Evolutionary conservation across 2,888 invertebrate species (phyloP).

Genomic region (Capitulum mitella): DNA sequence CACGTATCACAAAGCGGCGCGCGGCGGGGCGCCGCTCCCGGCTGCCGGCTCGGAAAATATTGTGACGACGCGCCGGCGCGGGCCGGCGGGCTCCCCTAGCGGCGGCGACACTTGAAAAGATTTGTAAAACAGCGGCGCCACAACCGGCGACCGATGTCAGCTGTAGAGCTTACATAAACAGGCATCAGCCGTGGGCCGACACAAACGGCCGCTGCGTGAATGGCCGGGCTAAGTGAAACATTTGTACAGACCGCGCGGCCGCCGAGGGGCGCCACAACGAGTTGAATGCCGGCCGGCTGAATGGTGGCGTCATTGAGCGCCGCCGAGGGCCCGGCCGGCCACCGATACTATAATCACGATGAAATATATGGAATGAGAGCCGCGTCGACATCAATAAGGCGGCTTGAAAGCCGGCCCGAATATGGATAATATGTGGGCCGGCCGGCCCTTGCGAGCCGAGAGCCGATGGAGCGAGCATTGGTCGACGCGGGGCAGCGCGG

Average conservation of each 20-base stretch:
- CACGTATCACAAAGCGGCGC: conserved; percentile 6
- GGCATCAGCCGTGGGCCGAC: not conserved
- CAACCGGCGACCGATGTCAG: not conserved
- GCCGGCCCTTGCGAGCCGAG: not conserved
- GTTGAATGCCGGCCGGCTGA: not conserved
- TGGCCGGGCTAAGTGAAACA: conserved; percentile 12
- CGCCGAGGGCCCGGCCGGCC: not conserved
- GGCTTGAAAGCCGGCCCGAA: conserved; percentile 4
- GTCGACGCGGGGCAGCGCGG: not conserved
- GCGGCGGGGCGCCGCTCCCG: not conserved
- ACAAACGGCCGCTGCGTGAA: not conserved
- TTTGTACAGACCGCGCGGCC: conserved; percentile 2
- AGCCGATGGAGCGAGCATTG: not conserved
- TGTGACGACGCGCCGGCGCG: not conserved
- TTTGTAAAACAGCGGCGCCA: conserved; percentile 5
- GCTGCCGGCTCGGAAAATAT: not conserved
- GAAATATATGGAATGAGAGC: conserved; percentile 15
- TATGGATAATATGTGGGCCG: conserved; percentile 22
- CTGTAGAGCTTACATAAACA: not conserved
- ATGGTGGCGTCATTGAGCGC: conserved; percentile 9
- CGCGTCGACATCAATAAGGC: conserved; percentile 17
- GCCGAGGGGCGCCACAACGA: conserved; percentile 3
- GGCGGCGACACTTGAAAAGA: conserved; percentile 18
- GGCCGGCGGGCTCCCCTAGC: not conserved
- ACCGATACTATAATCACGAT: conserved; percentile 22